Evolutionary conservation across 2,888 invertebrate species (phyloP), one percentile per base, ranked within the genome.

Genomic region (Agrochola circellaris): DNA sequence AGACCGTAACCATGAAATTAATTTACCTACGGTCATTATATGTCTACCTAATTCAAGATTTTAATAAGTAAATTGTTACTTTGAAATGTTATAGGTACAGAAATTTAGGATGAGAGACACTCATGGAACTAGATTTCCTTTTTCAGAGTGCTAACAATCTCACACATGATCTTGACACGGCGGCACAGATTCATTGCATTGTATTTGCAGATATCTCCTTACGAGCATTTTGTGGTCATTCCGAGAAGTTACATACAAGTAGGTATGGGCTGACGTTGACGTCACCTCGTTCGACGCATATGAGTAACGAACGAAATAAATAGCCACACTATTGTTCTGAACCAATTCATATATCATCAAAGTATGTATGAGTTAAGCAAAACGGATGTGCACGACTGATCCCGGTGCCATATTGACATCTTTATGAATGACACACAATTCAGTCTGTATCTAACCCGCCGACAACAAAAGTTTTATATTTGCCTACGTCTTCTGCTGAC

Each of bases 341-440:
- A 83, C 77, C 79, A 87, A 84, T 88, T 89, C 89, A 88, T 82
- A 84, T 77, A 87, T 91, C 85, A 89, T 92, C 77, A 83, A 90
- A 91, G 91, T 87, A 89, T 84, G 89, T 88, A 87, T 90, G 85
- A 87, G 90, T 90, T 91, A 90, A 90, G 86, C 89, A 89, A 87
- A 93, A 93, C 95, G 95, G 95, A 95, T 95, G 93, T 93, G 92
- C 93, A 89, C 92, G 92, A 94, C 93, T 94, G 95, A 94, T 93
- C 93, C 92, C 92, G 85, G 90, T 92, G 92, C 89, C 90, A 90
- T 91, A 95, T 93, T 95, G 94, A 90, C 93, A 94, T 95, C 88
- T 95, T 94, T 94, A 95, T 93, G 93, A 92, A 93, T 93, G 91
- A 90, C 90, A 89, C 89, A 89, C 71, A 82, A 73, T 82, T 82